A percentile compares a stretch with the other conserved stretches of the same genome.
Evolutionary conservation across 2,113 vertebrate genomes (phyloP).

Genomic region (Sapajus apella): DNA sequence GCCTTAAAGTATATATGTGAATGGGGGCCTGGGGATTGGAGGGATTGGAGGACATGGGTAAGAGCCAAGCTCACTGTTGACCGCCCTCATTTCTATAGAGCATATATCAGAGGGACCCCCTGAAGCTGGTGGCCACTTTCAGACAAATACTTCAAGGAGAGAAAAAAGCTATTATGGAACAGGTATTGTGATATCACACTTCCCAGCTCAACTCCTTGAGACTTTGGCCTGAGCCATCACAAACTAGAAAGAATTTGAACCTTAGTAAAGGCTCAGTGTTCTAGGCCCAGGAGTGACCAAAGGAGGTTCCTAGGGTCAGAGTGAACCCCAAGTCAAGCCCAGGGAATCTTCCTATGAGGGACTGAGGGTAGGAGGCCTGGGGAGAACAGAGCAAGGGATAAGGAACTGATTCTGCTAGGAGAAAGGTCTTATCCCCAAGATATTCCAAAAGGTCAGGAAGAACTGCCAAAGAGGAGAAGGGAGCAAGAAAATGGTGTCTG

Average conservation of each 20-base stretch:
- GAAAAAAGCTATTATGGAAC: slow-evolving; percentile 81
- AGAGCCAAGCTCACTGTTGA: background rate
- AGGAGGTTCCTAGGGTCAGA: background rate
- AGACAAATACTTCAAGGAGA: slow-evolving; percentile 84
- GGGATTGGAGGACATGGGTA: rapidly evolving
- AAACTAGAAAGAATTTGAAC: slow-evolving; percentile 39
- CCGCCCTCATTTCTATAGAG: slow-evolving; percentile 68
- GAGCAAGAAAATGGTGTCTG: background rate
- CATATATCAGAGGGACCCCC: slow-evolving; percentile 80
- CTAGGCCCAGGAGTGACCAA: background rate
- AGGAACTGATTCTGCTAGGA: background rate
- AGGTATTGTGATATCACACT: slow-evolving; percentile 78
- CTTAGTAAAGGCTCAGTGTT: background rate
- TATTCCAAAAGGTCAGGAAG: background rate
- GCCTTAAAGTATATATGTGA: background rate
- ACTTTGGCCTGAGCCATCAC: background rate
- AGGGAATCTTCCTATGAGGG: background rate
- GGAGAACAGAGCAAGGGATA: background rate
- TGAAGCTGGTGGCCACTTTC: slow-evolving; percentile 81
- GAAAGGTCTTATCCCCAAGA: background rate
- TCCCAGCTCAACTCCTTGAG: background rate
- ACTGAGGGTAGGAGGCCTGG: background rate
- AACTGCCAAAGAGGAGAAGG: background rate
- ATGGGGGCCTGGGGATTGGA: background rate
- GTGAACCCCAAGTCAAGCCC: background rate